phyloP scores from a whole-genome alignment of 2,888 invertebrate genomes.

The Byasa hedistus region DNA sequence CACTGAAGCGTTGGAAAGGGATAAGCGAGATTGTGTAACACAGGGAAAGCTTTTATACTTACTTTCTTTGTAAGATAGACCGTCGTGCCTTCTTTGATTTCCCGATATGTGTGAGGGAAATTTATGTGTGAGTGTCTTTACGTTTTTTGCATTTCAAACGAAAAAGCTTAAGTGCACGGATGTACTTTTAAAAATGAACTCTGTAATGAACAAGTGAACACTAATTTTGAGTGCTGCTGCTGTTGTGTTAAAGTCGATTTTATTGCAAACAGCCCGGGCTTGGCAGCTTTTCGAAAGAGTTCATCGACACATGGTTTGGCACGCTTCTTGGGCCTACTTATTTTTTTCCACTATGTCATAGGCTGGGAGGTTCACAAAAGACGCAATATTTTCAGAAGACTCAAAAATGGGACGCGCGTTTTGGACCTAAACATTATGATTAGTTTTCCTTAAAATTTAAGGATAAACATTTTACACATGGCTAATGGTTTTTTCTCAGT shows the following conservation, averaged over 20 bases:
- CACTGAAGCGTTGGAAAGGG: conserved; percentile 53
- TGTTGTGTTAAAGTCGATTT: conserved; percentile 49
- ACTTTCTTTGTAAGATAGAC: conserved; percentile 66
- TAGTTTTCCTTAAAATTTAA: conserved; percentile 57
- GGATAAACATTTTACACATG: conserved; percentile 43
- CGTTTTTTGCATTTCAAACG: conserved; percentile 60
- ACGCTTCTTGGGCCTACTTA: conserved; percentile 62
- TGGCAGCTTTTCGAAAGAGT: conserved; percentile 65
- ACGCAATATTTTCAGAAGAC: conserved; percentile 61
- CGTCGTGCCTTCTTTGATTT: conserved; percentile 50
- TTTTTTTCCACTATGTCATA: conserved; percentile 59
- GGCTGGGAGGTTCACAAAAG: conserved; percentile 62
- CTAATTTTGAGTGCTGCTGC: conserved; percentile 47
- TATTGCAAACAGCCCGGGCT: conserved; percentile 37
- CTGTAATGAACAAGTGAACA: conserved; percentile 45
- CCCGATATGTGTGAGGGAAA: conserved; percentile 41
- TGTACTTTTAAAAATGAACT: conserved; percentile 61
- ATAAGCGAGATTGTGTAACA: conserved; percentile 72
- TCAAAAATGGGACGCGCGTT: conserved; percentile 66
- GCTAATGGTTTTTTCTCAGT: conserved; percentile 36
- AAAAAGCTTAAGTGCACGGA: conserved; percentile 62
- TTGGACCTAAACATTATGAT: conserved; percentile 49
- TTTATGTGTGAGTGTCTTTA: conserved; percentile 66
- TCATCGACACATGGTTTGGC: conserved; percentile 76
- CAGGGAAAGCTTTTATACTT: conserved; percentile 74